Percentiles rank a stretch among this genome's conserved stretches.
These are phyloP conservation scores for Equus quagga DNA, from an alignment of 2,113 vertebrate species.

Conservation along the genomic window DNA sequence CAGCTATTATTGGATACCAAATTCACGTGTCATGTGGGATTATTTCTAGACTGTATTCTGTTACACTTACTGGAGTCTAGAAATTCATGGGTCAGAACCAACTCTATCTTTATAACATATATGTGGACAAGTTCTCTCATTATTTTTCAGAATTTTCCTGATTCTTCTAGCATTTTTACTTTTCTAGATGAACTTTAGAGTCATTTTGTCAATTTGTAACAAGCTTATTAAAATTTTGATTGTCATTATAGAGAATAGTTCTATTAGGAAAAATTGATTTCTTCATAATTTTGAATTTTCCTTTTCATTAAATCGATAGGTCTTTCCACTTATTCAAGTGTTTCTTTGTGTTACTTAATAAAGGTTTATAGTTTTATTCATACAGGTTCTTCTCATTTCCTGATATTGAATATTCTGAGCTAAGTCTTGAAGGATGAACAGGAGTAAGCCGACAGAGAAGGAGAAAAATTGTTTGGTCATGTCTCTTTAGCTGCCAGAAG, in stretches of 20 bases:
- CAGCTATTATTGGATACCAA: not conserved
- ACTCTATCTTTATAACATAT: not conserved
- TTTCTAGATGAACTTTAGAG: not conserved
- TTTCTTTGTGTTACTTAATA: not conserved
- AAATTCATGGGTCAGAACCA: not conserved
- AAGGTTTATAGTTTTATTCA: not conserved
- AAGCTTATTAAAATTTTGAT: not conserved
- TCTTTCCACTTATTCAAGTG: not conserved
- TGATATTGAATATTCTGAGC: not conserved
- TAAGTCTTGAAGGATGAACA: not conserved
- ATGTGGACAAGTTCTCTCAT: not conserved
- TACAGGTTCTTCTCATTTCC: not conserved
- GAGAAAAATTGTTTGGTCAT: not conserved
- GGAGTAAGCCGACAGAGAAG: not conserved
- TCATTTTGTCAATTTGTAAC: not conserved
- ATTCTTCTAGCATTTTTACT: not conserved
- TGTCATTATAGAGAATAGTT: not conserved
- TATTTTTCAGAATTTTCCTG: not conserved
- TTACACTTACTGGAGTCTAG: not conserved
- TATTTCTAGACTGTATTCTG: conserved; percentile 7
- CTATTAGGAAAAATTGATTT: not conserved
- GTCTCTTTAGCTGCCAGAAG: conserved; percentile 29
- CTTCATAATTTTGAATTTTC: conserved; percentile 16
- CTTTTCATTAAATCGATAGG: not conserved
- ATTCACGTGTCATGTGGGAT: not conserved